Evolutionary conservation across 2,797 vertebrate genomes (phyloP), one percentile per base, ranked within the genome.

Genomic region (Amblyopsis hoosieri): DNA sequence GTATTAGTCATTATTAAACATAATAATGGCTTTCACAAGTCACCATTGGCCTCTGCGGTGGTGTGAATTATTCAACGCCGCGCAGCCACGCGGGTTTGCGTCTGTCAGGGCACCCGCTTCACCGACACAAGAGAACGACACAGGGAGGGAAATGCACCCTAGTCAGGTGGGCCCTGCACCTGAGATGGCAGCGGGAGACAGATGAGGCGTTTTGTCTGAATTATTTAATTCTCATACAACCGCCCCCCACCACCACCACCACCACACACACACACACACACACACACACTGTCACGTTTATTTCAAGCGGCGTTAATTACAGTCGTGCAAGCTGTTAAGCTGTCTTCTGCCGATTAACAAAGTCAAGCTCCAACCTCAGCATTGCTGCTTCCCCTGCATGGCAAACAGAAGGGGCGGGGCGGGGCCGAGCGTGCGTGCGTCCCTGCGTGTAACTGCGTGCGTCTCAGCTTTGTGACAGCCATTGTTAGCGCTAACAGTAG

Each of bases 21-120:
- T 90, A 91, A 91, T 91, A 90, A 91, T 89, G 90, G 91, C 90
- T 92, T 92, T 92, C 90, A 92, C 82, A 86, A 91, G 91, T 87
- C 82, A 75, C 80, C 45, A 72, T 81, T 83, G 75, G 83, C 86
- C 85, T 90, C 87, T 87, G 90, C 79, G 80, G 72, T 82, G 72
- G 57, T 3, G 79, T 93, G 87, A 92, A 93, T 93, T 84, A 93
- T 93, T 93, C 83, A 93, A 67, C 19, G 17, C 4, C 2, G 50
- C 31, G 29, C 58, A 3, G 45, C 37, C 4, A 37, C 33, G 15
- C n/a, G 60, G 13, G 33, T 52, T 12, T 12, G 15, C 31, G 45
- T 69, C 63, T 42, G 63, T 52, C 47, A 23, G 55, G 45, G 14
- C 45, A 14, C 49, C 45, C 53, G 47, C 19, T 54, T 46, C 54